Base-by-base conservation (phyloP, 1,140 invertebrate genomes). In the Cepaea nemoralis region DNA sequence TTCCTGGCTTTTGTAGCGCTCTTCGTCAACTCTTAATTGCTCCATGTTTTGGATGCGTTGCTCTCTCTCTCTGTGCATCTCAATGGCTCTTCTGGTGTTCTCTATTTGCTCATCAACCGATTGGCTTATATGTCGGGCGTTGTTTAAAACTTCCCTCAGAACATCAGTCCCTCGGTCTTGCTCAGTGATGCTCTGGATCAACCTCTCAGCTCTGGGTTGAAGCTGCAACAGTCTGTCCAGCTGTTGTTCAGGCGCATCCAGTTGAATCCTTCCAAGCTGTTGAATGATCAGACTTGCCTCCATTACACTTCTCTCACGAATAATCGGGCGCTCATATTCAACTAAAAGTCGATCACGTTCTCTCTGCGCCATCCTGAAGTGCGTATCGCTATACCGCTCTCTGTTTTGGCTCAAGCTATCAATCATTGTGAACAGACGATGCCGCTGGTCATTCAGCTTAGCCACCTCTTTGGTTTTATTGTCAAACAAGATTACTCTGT, bases 401-500 rank as follows among this genome's bases (percentile, higher is more conserved):
- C 67, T 33, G 2, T 2, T 70, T 22, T n/a, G 2, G 33, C 39
- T 70, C 39, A 70, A 35, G 5, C 16, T 40, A 33, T 70, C 67
- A 19, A 70, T 33, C 39, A 70, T 70, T 35, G 5, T n/a, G 3
- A 70, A 35, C 14, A 70, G 39, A 12, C 16, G 3, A 3, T 70
- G 14, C 6, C 33, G 67, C 35, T 70, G 67, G 14, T 35, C 5
- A 16, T 70, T 40, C 67, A 14, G 6, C 24, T 70, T 70, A 37
- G 8, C 55, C 55, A 22, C 12, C 14, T 59, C 55, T 59, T 59
- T 10, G 5, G 55, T 59, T 59, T 5, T 59, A 24, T 59, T 59
- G n/a, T 59, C 55, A n/a, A 59, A 59, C 55, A 59, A 59, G 24
- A 59, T 59, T n/a, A 63, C 59, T 31, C 59, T 63, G 59, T 63